These are phyloP conservation scores for Aphaenogaster floridana DNA, from an alignment of 1,140 invertebrate genomes.

Conservation along the genomic window DNA sequence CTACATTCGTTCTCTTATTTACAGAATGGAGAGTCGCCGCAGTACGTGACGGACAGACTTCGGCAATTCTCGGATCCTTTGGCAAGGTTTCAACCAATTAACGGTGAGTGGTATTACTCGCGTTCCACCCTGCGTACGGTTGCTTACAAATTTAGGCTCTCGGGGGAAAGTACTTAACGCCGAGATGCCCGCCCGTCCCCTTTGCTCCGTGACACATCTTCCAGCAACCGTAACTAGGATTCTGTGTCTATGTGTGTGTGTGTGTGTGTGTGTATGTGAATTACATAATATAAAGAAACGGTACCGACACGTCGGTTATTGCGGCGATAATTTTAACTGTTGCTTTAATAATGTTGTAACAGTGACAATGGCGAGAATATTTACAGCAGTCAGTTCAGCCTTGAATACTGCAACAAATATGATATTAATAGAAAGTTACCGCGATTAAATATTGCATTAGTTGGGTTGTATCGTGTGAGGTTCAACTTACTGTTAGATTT, in stretches of 20 bases:
- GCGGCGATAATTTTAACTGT: conserved; percentile 12
- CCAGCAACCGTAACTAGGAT: neutral
- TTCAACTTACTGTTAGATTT: neutral
- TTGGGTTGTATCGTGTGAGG: neutral
- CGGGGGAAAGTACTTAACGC: conserved; percentile 39
- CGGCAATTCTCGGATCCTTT: conserved; percentile 87
- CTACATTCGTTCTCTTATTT: conserved; percentile 76
- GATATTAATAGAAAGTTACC: neutral
- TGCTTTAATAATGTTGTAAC: neutral
- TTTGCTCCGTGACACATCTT: neutral
- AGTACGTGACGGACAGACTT: conserved; percentile 87
- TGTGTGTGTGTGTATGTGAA: neutral
- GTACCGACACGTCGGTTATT: neutral
- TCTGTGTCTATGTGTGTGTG: too few species aligned
- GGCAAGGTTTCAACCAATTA: conserved; percentile 87
- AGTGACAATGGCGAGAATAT: neutral
- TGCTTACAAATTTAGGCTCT: conserved; percentile 62
- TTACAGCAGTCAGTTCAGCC: neutral
- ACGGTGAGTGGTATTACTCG: conserved; percentile 85
- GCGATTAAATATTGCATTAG: neutral
- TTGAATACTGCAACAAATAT: neutral
- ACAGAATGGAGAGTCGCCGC: conserved; percentile 85
- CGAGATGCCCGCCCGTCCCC: neutral
- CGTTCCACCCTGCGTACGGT: conserved; percentile 34
- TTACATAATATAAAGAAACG: conserved; percentile 43